phyloP scores from a whole-genome alignment of 2,113 vertebrate species.

The Xenopus borealis region DNA sequence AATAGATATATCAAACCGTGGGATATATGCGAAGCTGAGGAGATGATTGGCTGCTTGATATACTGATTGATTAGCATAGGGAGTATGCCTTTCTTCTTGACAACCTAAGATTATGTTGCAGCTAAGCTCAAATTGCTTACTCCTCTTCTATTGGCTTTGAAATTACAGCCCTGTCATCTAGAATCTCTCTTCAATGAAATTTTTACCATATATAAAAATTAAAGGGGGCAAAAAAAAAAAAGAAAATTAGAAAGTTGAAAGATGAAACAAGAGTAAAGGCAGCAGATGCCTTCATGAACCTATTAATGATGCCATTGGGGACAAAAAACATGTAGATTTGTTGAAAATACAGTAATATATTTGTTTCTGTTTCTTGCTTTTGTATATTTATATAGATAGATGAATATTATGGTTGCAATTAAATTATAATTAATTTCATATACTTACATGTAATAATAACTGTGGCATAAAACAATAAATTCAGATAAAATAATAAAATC shows the following conservation, averaged over 20 bases:
- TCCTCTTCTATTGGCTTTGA: slow-evolving; percentile 88
- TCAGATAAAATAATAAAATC: too few species aligned
- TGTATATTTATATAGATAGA: too few species aligned
- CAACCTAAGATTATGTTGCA: slow-evolving; percentile 95
- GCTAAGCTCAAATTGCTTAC: slow-evolving; percentile 93
- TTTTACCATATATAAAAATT: slow-evolving; percentile 98
- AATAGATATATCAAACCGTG: slow-evolving; percentile 97
- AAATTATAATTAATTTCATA: too few species aligned
- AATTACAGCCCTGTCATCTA: slow-evolving; percentile 99
- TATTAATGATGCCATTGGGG: too few species aligned
- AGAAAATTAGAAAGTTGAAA: slow-evolving; percentile 66
- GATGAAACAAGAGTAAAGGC: slow-evolving; percentile 71
- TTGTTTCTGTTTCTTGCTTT: too few species aligned
- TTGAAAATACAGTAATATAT: too few species aligned
- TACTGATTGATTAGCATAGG: slow-evolving; percentile 97
- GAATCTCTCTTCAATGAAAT: slow-evolving; percentile 90
- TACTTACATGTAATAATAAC: too few species aligned
- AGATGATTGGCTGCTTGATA: slow-evolving; percentile 88
- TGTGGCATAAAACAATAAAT: too few species aligned
- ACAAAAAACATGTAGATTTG: too few species aligned
- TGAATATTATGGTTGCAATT: too few species aligned
- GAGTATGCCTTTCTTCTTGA: slow-evolving; percentile 93
- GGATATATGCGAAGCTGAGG: slow-evolving; percentile 91
- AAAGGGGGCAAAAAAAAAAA: slow-evolving; percentile 67
- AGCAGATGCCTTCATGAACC: slow-evolving; percentile 60